These are phyloP conservation scores for Chymomyza amoena DNA, from an alignment of 2,888 invertebrate genomes.

Conservation along the genomic window DNA sequence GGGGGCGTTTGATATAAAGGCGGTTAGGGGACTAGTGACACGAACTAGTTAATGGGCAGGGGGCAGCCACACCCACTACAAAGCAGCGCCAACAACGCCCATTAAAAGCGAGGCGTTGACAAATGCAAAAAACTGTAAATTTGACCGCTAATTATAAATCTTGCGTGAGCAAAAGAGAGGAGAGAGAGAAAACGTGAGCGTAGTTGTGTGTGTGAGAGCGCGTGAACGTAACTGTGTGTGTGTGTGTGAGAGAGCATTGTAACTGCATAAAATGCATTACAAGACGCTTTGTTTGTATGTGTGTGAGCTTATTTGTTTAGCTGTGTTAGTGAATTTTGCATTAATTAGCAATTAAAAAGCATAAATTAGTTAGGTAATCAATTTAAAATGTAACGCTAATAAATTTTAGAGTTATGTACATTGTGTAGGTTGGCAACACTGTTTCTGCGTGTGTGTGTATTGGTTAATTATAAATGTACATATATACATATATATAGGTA, in stretches of 20 bases:
- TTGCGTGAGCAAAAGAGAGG: slow-evolving; percentile 15
- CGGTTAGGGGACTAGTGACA: background rate
- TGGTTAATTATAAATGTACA: too few relatives aligned
- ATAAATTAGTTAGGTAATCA: slow-evolving; percentile 60
- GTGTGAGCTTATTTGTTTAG: background rate
- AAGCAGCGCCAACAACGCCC: slow-evolving; percentile 4
- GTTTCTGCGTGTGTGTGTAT: too few relatives aligned
- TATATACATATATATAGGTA: too few relatives aligned
- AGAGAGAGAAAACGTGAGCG: background rate
- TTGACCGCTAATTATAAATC: slow-evolving; percentile 63
- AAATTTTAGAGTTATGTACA: slow-evolving; percentile 42
- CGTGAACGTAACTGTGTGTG: slow-evolving; percentile 2
- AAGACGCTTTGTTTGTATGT: background rate
- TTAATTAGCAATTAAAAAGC: slow-evolving; percentile 68
- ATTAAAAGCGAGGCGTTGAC: slow-evolving; percentile 31
- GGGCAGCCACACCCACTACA: background rate
- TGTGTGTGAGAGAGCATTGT: background rate
- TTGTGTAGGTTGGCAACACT: background rate
- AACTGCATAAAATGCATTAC: background rate
- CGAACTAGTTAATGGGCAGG: too few relatives aligned
- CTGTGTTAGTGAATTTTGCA: slow-evolving; percentile 45
- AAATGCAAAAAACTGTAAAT: slow-evolving; percentile 51
- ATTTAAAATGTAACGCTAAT: slow-evolving; percentile 58
- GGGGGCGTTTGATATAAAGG: background rate
- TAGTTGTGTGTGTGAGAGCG: background rate